Evolutionary conservation across 1,140 invertebrate species (phyloP).

Genomic region (Lepidurus arcticus): DNA sequence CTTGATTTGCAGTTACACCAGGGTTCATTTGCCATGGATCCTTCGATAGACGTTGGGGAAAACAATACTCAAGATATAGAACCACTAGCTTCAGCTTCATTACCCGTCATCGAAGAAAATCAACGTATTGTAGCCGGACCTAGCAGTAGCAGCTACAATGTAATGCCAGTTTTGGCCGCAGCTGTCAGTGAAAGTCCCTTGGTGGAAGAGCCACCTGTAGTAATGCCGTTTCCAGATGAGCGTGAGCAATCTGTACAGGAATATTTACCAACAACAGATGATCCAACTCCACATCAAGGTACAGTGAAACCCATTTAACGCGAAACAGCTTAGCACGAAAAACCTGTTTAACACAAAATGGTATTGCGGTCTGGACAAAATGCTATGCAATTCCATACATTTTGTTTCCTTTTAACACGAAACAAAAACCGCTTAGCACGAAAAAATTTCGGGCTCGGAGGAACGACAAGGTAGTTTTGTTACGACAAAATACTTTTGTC

Average conservation of each 20-base stretch:
- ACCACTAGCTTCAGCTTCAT: neutral
- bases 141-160: neutral
- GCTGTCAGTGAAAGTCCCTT: neutral
- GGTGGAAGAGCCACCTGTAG: neutral
- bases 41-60: neutral
- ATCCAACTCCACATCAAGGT: neutral
- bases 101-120: neutral
- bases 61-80: neutral
- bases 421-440: too few species aligned
- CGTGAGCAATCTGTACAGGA: neutral
- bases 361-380: too few species aligned
- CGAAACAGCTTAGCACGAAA: too few species aligned
- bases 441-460: too few species aligned
- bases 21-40: neutral
- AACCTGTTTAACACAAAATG: too few species aligned
- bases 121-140: neutral
- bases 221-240: neutral
- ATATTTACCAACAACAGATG: neutral
- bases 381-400: too few species aligned
- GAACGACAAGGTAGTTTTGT: too few species aligned
- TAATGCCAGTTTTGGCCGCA: neutral
- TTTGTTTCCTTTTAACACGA: too few species aligned
- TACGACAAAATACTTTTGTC: too few species aligned
- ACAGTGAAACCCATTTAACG: too few species aligned
- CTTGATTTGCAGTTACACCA: neutral